phyloP scores from a whole-genome alignment of 2,113 vertebrate species.

The Cheirogaleus medius region DNA sequence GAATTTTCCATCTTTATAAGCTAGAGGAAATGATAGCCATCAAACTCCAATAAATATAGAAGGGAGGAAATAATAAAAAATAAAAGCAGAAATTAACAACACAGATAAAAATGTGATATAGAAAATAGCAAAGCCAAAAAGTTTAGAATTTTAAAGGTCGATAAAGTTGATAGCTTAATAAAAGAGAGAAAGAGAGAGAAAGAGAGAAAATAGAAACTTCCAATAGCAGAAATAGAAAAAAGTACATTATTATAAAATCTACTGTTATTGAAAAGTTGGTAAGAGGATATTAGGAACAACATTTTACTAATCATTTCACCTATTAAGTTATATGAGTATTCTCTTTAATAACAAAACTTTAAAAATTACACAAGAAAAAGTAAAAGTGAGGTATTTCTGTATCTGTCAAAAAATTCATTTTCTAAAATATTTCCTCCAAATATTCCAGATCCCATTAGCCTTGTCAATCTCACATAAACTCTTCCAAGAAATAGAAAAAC shows the following conservation, averaged over 20 bases:
- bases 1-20: not conserved
- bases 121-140: not conserved
- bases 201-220: not conserved
- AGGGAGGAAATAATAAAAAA: not conserved
- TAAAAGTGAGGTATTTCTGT: not conserved
- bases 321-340: not conserved
- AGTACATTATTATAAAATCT: not conserved
- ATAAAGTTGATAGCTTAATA: not conserved
- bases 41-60: not conserved
- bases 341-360: not conserved
- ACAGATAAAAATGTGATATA: not conserved
- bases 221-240: not conserved
- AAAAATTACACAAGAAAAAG: not conserved
- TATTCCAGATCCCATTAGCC: not conserved
- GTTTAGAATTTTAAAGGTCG: not conserved
- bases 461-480: not conserved
- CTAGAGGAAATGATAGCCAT: not conserved
- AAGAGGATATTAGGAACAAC: not conserved
- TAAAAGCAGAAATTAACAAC: not conserved
- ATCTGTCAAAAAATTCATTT: not conserved
- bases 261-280: not conserved
- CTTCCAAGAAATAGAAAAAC: not conserved
- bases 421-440: not conserved
- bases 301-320: not conserved
- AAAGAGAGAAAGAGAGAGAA: not conserved